Base-by-base conservation (phyloP, 1,140 invertebrate genomes). In the Aphaenogaster ashmeadi region DNA sequence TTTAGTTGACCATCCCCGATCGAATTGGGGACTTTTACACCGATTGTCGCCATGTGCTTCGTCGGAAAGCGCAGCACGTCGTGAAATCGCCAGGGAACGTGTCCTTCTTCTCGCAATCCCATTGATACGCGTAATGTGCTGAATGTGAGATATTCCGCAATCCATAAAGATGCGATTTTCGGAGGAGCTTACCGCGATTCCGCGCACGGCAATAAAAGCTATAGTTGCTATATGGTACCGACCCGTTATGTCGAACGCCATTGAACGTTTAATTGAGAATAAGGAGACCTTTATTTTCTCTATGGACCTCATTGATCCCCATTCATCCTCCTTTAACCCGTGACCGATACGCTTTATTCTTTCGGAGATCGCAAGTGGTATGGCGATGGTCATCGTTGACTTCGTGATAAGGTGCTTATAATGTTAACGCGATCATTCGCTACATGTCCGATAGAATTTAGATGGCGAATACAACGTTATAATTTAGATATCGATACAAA, bases 131-230 rank as follows among this genome's bases (percentile, higher is more conserved):
- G 62, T 86, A 87, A 87, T 81, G 77, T 69, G 66, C 77, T 56
- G 77, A 83, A 81, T 80, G 79, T 81, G 78, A 83, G 86, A 87
- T 81, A 87, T 81, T 87, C 62, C 64, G 64, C 36, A 72, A 83
- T 87, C 86, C 78, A 87, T 87, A 83, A 81, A 71, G 78, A 83
- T 62, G 44, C 52, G 86, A 72, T 62, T 72, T 87, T 71, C 5
- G 44, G 56, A 15, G 36, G 36, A 47, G 67, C 41, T n/a, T 5
- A 18, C 75, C 41, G 54, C 80, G 54, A 81, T 38, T 78, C 1
- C 58, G 15, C 41, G 58, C 41, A 6, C 21, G 38, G n/a, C 38
- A 41, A 80, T 80, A 54, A 80, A 81, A 81, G 47, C 60, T 44
- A 38, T 33, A n/a, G 13, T 75, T 50, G 11, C 47, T 36, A 74